phyloP scores from a whole-genome alignment of 2,888 invertebrate species.

The Sarcophaga subvicina region DNA sequence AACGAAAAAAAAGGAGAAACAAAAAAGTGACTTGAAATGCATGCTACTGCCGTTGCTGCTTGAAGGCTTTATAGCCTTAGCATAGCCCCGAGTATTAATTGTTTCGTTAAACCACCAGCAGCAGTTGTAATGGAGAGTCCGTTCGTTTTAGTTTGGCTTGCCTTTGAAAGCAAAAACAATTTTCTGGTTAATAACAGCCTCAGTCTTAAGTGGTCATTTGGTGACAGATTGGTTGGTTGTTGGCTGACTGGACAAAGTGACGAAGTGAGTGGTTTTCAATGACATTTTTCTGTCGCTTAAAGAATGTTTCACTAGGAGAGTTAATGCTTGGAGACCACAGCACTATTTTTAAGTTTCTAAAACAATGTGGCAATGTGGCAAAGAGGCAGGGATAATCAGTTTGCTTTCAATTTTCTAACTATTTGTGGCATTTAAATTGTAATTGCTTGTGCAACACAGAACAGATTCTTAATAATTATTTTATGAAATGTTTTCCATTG shows the following conservation, averaged over 20 bases:
- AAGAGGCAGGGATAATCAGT: no score
- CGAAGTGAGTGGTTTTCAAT: neutral
- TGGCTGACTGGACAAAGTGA: no score
- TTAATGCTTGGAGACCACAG: conserved; percentile 1
- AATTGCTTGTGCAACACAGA: neutral
- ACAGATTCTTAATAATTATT: no score
- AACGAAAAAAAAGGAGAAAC: conserved; percentile 23
- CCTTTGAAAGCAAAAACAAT: conserved; percentile 7
- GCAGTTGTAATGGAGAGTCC: neutral
- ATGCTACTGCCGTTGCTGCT: neutral
- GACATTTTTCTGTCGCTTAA: conserved; percentile 40
- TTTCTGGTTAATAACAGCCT: conserved; percentile 9
- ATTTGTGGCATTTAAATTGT: neutral
- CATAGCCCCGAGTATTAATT: conserved; percentile 64
- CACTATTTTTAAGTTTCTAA: conserved; percentile 29
- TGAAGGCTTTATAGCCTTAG: conserved; percentile 30
- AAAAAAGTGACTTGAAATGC: conserved; percentile 22
- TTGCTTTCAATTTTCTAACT: no score
- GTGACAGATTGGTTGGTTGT: neutral
- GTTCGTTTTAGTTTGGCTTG: neutral
- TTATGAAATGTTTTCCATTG: no score
- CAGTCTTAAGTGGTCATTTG: conserved; percentile 34
- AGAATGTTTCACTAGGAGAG: no score
- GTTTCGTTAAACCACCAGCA: conserved; percentile 53
- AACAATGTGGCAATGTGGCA: no score